These are phyloP conservation scores for Drosophila erecta DNA, from an alignment of 1,140 invertebrate species.

Conservation along the genomic window DNA sequence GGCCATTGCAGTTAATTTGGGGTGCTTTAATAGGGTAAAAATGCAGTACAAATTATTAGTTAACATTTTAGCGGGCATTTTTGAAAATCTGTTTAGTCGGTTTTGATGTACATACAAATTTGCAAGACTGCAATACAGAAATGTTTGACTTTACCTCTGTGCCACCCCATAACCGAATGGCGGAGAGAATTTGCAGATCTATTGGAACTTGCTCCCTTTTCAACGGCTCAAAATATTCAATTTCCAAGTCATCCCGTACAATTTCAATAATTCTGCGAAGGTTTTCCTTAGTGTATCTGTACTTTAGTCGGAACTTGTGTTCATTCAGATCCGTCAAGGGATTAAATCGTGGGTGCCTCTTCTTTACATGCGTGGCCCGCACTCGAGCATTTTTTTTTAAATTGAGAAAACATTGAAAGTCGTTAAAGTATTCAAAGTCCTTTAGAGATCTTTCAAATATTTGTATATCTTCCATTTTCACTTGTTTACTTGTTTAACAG, in stretches of 20 bases:
- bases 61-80: neutral
- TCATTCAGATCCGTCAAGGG: constrained; percentile 67
- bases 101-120: constrained; percentile 26
- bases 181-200: constrained; percentile 69
- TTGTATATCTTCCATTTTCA: constrained; percentile 53
- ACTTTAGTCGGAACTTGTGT: constrained; percentile 65
- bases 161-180: constrained; percentile 66
- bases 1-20: constrained; percentile 57
- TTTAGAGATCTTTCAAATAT: constrained; percentile 44
- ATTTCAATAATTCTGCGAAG: constrained; percentile 71
- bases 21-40: constrained; percentile 45
- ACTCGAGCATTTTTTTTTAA: neutral
- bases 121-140: neutral
- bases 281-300: constrained; percentile 74
- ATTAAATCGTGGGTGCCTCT: constrained; percentile 52
- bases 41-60: neutral
- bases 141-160: constrained; percentile 62
- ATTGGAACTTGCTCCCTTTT: constrained; percentile 71
- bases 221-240: constrained; percentile 58
- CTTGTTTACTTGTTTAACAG: neutral
- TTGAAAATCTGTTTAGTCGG: constrained; percentile 6
- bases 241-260: constrained; percentile 71
- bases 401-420: constrained; percentile 36
- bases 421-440: constrained; percentile 52
- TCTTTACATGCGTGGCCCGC: constrained; percentile 13